Percentiles rank a stretch among this genome's conserved stretches.
These are phyloP conservation scores for Sphecodes monilicornis DNA, from an alignment of 2,888 invertebrate genomes.

Conservation along the genomic window DNA sequence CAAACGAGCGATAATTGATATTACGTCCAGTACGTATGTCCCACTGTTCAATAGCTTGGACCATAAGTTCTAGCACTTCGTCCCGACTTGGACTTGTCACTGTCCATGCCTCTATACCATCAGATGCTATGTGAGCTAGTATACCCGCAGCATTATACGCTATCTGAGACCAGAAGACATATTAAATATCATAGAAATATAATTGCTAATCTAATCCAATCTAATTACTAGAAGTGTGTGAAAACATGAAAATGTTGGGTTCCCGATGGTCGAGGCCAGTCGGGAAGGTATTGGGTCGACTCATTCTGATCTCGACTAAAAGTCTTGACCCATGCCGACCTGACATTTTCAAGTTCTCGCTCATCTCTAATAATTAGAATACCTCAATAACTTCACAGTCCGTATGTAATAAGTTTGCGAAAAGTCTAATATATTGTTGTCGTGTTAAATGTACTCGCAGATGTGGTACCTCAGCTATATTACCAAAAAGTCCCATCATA, in stretches of 20 bases:
- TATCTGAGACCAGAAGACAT: constrained; percentile 85
- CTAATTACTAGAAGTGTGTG: background rate
- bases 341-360: background rate
- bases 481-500: constrained; percentile 99
- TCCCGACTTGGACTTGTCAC: constrained; percentile 89
- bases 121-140: constrained; percentile 97
- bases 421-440: constrained; percentile 92
- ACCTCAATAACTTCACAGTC: constrained; percentile 98
- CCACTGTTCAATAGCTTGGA: constrained; percentile 94
- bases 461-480: constrained; percentile 96
- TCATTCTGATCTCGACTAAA: background rate
- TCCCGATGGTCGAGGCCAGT: too few relatives aligned
- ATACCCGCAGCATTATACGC: constrained; percentile 99
- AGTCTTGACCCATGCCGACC: background rate
- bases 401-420: constrained; percentile 93
- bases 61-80: constrained; percentile 91
- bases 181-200: constrained; percentile 25
- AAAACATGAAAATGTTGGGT: background rate
- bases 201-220: constrained; percentile 20
- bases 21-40: constrained; percentile 94
- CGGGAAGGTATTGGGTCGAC: too few relatives aligned
- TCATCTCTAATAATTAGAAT: constrained; percentile 58
- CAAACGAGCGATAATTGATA: constrained; percentile 98
- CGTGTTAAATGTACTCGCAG: constrained; percentile 94
- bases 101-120: constrained; percentile 94